Evolutionary conservation across 2,113 vertebrate species (phyloP).

Genomic region (Muntiacus reevesi): DNA sequence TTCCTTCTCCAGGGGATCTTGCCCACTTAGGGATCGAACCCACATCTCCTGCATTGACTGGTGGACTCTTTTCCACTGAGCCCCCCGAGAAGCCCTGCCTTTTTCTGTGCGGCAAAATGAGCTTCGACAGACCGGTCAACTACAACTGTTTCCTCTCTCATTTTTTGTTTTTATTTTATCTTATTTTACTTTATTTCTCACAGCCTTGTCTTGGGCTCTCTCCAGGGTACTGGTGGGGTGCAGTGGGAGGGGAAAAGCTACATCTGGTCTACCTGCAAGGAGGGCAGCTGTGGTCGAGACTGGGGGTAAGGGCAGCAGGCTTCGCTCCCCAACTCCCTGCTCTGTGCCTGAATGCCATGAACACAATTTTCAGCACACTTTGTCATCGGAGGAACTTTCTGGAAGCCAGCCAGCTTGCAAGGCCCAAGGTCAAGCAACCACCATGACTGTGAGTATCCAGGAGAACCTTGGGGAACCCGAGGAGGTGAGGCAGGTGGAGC

Average conservation of each 20-base stretch:
- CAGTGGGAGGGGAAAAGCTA: background rate
- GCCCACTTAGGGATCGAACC: background rate
- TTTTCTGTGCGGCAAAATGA: slow-evolving; percentile 62
- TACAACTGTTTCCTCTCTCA: slow-evolving; percentile 65
- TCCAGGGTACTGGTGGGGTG: background rate
- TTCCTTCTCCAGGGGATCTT: background rate
- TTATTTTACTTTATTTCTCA: background rate
- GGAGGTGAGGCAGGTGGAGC: slow-evolving; percentile 71
- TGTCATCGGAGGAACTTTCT: slow-evolving; percentile 60
- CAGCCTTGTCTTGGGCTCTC: background rate
- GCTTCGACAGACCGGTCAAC: slow-evolving; percentile 74
- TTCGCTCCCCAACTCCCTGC: background rate
- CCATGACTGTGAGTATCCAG: slow-evolving; percentile 48
- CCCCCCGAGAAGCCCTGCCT: background rate
- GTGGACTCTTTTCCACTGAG: background rate
- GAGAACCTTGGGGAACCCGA: slow-evolving; percentile 62
- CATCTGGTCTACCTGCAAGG: background rate
- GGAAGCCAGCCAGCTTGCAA: slow-evolving; percentile 42
- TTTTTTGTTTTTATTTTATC: background rate
- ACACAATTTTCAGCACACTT: slow-evolving; percentile 50
- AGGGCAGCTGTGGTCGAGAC: background rate
- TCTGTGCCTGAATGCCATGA: slow-evolving; percentile 25
- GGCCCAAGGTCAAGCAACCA: slow-evolving; percentile 66
- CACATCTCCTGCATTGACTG: background rate
- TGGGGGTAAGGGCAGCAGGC: background rate